Conservation (phyloP, 2,888 invertebrate species). For the Colostygia pectinataria region DNA sequence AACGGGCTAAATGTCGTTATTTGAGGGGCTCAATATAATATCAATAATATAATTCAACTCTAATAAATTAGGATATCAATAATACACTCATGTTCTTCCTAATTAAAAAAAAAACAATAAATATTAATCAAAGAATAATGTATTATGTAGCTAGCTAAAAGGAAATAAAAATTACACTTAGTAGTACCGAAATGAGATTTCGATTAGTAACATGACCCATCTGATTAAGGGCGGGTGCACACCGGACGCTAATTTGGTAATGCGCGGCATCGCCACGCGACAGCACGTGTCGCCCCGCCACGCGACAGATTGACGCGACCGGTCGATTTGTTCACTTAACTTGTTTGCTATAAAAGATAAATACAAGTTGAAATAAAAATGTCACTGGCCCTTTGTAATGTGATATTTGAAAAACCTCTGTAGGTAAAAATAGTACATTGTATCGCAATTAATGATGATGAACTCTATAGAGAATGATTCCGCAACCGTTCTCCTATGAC, state of each 20-base stretch:
- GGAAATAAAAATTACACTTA: not conserved
- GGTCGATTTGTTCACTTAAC: slow-evolving; percentile 76
- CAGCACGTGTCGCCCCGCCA: slow-evolving; percentile 63
- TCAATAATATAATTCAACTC: no score
- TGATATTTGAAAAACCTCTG: slow-evolving; percentile 42
- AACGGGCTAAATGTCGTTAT: not conserved
- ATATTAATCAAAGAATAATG: no score
- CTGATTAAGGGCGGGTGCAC: slow-evolving; percentile 66
- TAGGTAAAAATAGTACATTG: no score
- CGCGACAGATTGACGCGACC: slow-evolving; percentile 68
- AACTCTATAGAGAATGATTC: no score
- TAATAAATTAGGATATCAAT: no score
- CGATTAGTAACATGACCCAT: slow-evolving; percentile 56
- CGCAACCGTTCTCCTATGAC: no score
- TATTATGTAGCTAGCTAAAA: no score
- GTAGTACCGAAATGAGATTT: slow-evolving; percentile 18
- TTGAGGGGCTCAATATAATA: no score
- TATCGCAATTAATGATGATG: no score
- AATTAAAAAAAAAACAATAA: not conserved
- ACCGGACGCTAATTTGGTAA: slow-evolving; percentile 74
- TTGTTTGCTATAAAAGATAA: slow-evolving; percentile 64
- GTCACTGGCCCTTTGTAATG: slow-evolving; percentile 48
- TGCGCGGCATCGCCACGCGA: slow-evolving; percentile 63
- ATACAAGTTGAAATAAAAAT: slow-evolving; percentile 59
- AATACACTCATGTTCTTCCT: no score